These are phyloP conservation scores for Pteromalus puparum DNA, from an alignment of 1,140 invertebrate species.

Conservation along the genomic window DNA sequence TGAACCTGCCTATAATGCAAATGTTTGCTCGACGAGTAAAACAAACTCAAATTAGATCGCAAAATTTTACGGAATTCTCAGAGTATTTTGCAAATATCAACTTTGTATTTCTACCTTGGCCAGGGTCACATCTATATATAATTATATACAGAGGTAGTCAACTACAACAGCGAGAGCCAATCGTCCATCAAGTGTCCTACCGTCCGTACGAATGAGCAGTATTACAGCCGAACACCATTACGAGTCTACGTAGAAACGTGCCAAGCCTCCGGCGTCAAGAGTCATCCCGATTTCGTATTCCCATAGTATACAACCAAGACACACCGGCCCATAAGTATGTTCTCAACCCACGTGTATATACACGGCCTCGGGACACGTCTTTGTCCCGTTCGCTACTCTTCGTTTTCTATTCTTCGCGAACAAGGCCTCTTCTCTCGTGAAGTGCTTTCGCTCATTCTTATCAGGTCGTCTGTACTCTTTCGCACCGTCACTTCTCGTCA, in stretches of 20 bases:
- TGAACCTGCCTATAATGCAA: too few species aligned
- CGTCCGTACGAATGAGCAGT: neutral
- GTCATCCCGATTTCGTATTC: conserved; percentile 8
- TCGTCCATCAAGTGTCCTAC: neutral
- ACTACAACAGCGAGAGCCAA: neutral
- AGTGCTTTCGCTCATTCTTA: neutral
- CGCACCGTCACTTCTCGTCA: neutral
- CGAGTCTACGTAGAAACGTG: neutral
- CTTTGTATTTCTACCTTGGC: too few species aligned
- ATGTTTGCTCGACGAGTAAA: too few species aligned
- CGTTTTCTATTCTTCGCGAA: neutral
- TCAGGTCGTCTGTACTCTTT: neutral
- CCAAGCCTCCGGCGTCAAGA: neutral
- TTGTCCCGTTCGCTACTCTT: neutral
- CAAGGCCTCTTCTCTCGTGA: neutral
- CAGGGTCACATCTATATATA: too few species aligned
- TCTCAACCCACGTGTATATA: too few species aligned
- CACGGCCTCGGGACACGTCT: too few species aligned
- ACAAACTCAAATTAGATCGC: too few species aligned
- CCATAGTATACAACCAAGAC: too few species aligned
- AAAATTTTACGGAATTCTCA: too few species aligned
- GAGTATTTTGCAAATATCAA: too few species aligned
- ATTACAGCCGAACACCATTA: neutral
- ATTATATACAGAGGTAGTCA: too few species aligned
- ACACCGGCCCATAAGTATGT: too few species aligned